Base-by-base conservation (phyloP, 2,888 invertebrate species). In the Oxystoma pomonae region DNA sequence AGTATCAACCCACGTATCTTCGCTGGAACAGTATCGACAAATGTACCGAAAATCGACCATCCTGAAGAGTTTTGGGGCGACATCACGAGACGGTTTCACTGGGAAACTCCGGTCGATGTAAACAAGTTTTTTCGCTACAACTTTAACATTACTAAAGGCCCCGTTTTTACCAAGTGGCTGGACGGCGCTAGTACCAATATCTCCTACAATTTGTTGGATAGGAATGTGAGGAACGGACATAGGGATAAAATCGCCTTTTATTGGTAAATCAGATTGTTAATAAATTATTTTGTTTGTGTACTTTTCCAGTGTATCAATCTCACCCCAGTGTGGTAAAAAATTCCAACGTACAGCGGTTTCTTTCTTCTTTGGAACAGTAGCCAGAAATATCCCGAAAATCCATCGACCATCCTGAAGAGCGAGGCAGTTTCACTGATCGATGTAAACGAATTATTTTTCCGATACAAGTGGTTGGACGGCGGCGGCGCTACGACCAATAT, bases 391-490 rank as follows among this genome's bases (percentile, higher is more conserved):
- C 98, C 80, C 86, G 90, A 74, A 86, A 88, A 75, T 97, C 97
- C 0, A 82, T 98, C 67, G 90, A 94, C 60, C 87, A 94, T 75
- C 96, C 98, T 0, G 90, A 90, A 70, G 86, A 70, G 91, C 94
- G n/a, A 88, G 91, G 71, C 90, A 96, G 77, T 96, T 98, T 77
- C 88, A 95, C 79, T 99, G 97, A 86, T 87, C 58, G 86, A 90
- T 68, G 83, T 86, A 63, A 87, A 89, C 63, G 89, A 90, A 71
- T 94, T 96, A 77, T 84, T 92, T 73, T n/a, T n/a, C n/a, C n/a
- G n/a, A n/a, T n/a, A n/a, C n/a, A 94, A 93, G 80, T 99, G 96
- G 93, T 89, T 99, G 90, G 91, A 94, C 74, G 98, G 96, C 9
- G n/a, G n/a, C n/a, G n/a, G n/a, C n/a, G 94, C 94, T 2, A 88